phyloP scores from a whole-genome alignment of 2,113 vertebrate genomes.

The Tetraodon nigroviridis region DNA sequence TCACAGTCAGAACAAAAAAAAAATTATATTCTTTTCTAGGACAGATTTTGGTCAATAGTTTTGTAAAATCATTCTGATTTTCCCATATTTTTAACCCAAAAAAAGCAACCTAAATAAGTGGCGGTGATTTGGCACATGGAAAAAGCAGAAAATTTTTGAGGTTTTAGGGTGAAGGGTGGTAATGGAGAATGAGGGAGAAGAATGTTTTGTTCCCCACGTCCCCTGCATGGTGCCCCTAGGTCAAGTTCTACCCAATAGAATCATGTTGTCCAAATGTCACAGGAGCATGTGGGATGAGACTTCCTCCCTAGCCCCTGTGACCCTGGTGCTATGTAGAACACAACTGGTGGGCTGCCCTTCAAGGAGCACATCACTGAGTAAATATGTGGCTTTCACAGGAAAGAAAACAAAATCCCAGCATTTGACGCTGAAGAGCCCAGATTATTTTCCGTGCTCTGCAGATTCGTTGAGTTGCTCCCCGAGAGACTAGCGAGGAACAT shows the following conservation, averaged over 20 bases:
- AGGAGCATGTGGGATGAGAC: slow-evolving; percentile 35
- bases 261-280: slow-evolving; percentile 48
- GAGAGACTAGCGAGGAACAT: slow-evolving; percentile 45
- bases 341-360: slow-evolving; percentile 43
- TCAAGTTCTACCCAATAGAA: slow-evolving; percentile 37
- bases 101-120: background rate
- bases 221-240: background rate
- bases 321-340: slow-evolving; percentile 43
- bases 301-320: slow-evolving; percentile 32
- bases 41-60: slow-evolving; percentile 4
- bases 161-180: background rate
- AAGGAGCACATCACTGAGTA: slow-evolving; percentile 50
- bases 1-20: slow-evolving; percentile 25
- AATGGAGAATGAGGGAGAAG: slow-evolving; percentile 8
- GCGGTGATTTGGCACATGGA: no score
- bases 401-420: slow-evolving; percentile 45
- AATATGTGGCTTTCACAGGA: slow-evolving; percentile 57
- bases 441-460: slow-evolving; percentile 55
- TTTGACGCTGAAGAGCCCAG: slow-evolving; percentile 57
- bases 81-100: background rate
- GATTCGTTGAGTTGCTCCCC: slow-evolving; percentile 42
- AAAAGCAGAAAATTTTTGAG: no score
- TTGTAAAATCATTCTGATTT: background rate
- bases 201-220: slow-evolving; percentile 1
- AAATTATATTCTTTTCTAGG: slow-evolving; percentile 24